Evolutionary conservation across 92 coral and sea anemone genomes (phyloP), one percentile per base, ranked within the genome.

Genomic region (Palythoa grandiflora): DNA sequence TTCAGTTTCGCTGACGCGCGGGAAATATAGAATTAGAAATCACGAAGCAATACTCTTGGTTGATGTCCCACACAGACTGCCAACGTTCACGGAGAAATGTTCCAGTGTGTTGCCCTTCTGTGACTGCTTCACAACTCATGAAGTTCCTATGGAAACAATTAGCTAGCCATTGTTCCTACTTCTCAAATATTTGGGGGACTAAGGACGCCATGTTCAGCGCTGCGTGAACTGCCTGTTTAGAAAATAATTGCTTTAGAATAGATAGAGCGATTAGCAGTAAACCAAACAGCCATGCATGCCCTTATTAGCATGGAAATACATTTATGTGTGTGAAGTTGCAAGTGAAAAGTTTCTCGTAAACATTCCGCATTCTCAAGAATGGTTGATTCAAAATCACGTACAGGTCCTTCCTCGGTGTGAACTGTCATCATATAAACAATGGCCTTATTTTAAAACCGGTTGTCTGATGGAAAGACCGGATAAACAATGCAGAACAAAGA

Each of bases 91-190:
- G 15, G 36, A 35, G 39, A 70, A 38, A 11, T 5, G 47, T 10
- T 12, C n/a, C 40, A 38, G 36, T 14, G 47, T 11, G n/a, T 28
- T 21, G 17, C 55, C 6, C 48, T n/a, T 65, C 72, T 13, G 53
- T 61, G 84, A 80, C 85, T 63, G 75, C 73, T 60, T n/a, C 57
- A 12, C 19, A 68, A 35, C 71, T 66, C 38, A 68, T 65, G 86
- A 15, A 81, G 86, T 81, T 81, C 86, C 86, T 81, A 81, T 81
- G 86, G 86, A 81, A 81, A 81, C 86, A 68, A 19, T 66, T n/a
- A 38, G 47, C 28, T 12, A 9, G 19, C 28, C 59, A 81, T 81
- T 81, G 86, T 81, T 65, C 47, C 65, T 44, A 44, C 47, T 66
- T 60, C 76, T 47, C 44, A 38, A 44, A 80, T 80, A 59, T 44